Base-by-base conservation (phyloP, 2,113 vertebrate species). In the Empidonax traillii region DNA sequence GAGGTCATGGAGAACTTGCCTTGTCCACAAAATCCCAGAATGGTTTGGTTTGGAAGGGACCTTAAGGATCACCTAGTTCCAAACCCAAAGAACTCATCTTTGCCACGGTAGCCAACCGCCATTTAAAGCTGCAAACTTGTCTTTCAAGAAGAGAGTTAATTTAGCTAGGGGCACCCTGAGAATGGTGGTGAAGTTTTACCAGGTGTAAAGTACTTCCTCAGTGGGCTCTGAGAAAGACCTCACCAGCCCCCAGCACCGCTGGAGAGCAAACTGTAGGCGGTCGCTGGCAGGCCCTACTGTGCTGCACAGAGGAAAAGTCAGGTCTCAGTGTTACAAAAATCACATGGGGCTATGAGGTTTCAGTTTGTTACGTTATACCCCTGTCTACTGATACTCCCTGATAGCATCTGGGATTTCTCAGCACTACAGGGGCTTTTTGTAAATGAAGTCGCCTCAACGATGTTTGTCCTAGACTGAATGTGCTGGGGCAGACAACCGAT, bases 341-440 rank as follows among this genome's bases (percentile, higher is more conserved):
- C 75, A 74, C 89, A n/a, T 4, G 41, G 95, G 92, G 73, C 77
- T 94, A n/a, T 97, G 91, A 65, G 88, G 75, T 97, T 98, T 97
- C 97, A 31, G 24, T 12, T 28, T 14, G 73, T 89, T 87, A 91
- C 5, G 3, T 88, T 96, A 97, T 87, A 97, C 85, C 81, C 61
- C 91, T 72, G 94, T 87, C 95, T 86, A 56, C 46, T 51, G 24
- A 79, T 65, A 44, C 35, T 66, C 66, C 47, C 44, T 53, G 97
- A 97, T 97, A 96, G 73, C 93, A 97, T 97, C 97, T 96, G 88
- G 93, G 93, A 71, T 94, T 96, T 94, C 87, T 52, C 83, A 68
- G 80, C 39, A 4, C 85, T 33, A 12, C 83, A 37, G 95, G 85
- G 96, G 87, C 69, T 87, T 12, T 58, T 30, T 52, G 84, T 90